Percentiles rank a stretch among this genome's conserved stretches.
Conservation (phyloP, 2,797 vertebrate species). For the Sebastes iracundus region DNA sequence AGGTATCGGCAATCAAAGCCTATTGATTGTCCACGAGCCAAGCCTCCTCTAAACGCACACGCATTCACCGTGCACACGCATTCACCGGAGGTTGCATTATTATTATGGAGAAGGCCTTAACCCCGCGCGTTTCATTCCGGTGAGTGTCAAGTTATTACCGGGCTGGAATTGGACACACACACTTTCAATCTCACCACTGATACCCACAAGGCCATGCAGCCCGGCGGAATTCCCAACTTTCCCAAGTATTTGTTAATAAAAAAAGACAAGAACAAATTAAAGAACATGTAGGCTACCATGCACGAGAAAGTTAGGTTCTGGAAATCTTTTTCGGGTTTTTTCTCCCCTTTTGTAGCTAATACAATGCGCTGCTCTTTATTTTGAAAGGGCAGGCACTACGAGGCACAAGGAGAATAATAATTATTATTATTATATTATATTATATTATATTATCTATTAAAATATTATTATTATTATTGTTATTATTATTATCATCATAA, state of each 20-base stretch:
- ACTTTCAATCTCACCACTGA: slow-evolving; percentile 13
- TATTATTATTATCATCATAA: not conserved
- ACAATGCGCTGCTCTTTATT: slow-evolving; percentile 11
- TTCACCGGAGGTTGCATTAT: not conserved
- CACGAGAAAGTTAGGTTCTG: not conserved
- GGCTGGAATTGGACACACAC: slow-evolving; percentile 22
- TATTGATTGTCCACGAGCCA: not conserved
- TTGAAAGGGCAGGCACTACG: not conserved
- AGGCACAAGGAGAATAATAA: too few species aligned
- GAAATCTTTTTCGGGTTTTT: not conserved
- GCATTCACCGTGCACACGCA: not conserved
- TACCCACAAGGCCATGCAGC: slow-evolving; percentile 22
- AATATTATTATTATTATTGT: not conserved
- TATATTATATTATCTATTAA: too few species aligned
- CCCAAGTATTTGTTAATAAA: slow-evolving; percentile 15
- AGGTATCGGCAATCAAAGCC: not conserved
- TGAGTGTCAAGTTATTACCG: slow-evolving; percentile 44
- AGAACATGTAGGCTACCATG: not conserved
- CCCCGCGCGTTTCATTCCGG: slow-evolving; percentile 9
- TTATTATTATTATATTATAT: too few species aligned
- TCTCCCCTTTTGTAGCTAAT: not conserved
- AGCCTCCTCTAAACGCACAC: not conserved
- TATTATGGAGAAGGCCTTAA: slow-evolving; percentile 42
- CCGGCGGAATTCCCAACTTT: not conserved
- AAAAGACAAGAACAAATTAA: not conserved